Evolutionary conservation across 2,888 invertebrate species (phyloP).

Genomic region (Drosophila limbata): DNA sequence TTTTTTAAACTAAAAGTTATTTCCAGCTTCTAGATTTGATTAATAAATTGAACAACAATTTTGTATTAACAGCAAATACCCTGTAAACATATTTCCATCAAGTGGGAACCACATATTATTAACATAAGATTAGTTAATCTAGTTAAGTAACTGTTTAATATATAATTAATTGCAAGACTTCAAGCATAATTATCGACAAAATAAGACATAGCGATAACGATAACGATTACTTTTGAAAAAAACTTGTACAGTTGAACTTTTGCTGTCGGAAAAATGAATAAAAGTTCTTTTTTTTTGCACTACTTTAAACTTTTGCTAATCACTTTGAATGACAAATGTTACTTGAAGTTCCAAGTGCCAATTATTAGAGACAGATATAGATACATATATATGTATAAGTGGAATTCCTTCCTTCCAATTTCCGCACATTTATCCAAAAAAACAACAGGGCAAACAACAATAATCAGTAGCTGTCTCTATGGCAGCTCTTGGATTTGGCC

Average conservation of each 20-base stretch:
- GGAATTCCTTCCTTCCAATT: neutral
- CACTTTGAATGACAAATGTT: slow-evolving; percentile 54
- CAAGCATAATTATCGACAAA: neutral
- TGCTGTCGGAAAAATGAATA: slow-evolving; percentile 13
- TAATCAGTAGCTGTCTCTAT: slow-evolving; percentile 33
- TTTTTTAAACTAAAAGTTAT: no score
- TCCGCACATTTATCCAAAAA: slow-evolving; percentile 11
- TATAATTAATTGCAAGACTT: slow-evolving; percentile 2
- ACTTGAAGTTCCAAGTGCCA: slow-evolving; percentile 39
- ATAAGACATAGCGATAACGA: slow-evolving; percentile 11
- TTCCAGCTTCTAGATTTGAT: no score
- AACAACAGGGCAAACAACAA: slow-evolving; percentile 30
- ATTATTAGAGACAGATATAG: slow-evolving; percentile 38
- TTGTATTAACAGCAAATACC: no score
- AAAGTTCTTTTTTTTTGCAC: neutral
- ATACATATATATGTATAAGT: slow-evolving; percentile 6
- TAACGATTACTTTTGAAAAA: neutral
- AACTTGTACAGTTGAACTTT: slow-evolving; percentile 1
- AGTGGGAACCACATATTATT: neutral
- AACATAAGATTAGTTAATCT: neutral
- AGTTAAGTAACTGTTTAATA: neutral
- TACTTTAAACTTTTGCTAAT: slow-evolving; percentile 34
- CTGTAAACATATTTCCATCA: neutral
- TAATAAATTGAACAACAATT: no score
- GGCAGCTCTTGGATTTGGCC: slow-evolving; percentile 29